These are phyloP conservation scores for Autographa pulchrina DNA, from an alignment of 2,888 invertebrate species.

Conservation along the genomic window DNA sequence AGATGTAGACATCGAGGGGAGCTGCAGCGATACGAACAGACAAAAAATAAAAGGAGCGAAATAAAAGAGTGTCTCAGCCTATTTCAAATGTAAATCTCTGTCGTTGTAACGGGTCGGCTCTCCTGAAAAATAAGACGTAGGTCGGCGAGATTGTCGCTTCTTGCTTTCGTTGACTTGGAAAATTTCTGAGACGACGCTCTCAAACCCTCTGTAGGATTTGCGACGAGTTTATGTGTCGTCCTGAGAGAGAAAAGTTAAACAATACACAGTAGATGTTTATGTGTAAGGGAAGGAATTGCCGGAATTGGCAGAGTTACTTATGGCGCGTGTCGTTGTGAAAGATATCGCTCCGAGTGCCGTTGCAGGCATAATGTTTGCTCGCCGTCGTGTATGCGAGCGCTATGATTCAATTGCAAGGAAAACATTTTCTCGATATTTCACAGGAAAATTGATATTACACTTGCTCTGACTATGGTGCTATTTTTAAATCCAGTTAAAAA, in stretches of 20 bases:
- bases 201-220: constrained; percentile 77
- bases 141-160: constrained; percentile 81
- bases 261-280: constrained; percentile 71
- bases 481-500: constrained; percentile 16
- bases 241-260: constrained; percentile 77
- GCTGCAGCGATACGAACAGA: constrained; percentile 63
- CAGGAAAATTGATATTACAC: constrained; percentile 58
- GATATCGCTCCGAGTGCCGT: constrained; percentile 36
- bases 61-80: constrained; percentile 81
- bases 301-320: constrained; percentile 65
- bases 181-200: constrained; percentile 76
- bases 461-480: constrained; percentile 21
- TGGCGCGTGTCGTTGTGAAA: constrained; percentile 44
- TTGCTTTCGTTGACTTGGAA: constrained; percentile 82
- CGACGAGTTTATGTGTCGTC: constrained; percentile 78
- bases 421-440: constrained; percentile 50
- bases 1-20: constrained; percentile 41
- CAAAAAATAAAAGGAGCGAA: constrained; percentile 76
- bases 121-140: constrained; percentile 83
- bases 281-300: constrained; percentile 65
- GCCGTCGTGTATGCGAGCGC: constrained; percentile 34
- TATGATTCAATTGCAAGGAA: constrained; percentile 60
- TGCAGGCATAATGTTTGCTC: constrained; percentile 34
- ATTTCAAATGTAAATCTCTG: constrained; percentile 86
- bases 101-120: constrained; percentile 82